Evolutionary conservation across 2,888 invertebrate genomes (phyloP).

Genomic region (Bembecia ichneumoniformis): DNA sequence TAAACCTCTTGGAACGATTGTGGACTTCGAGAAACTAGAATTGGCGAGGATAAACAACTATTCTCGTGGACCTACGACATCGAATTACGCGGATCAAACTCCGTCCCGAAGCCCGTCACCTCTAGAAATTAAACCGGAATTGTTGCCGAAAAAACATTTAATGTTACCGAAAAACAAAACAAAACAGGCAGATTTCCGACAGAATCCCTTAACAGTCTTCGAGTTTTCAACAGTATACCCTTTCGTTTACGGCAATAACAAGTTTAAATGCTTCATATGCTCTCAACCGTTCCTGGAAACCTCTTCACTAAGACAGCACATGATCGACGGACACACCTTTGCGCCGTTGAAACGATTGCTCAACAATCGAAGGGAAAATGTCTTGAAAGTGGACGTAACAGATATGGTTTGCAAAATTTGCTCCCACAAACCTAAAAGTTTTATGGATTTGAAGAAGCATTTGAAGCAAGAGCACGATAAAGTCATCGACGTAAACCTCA

Average conservation of each 20-base stretch:
- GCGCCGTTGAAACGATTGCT: conserved; percentile 47
- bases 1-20: conserved; percentile 54
- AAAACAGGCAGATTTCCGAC: conserved; percentile 37
- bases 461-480: conserved; percentile 47
- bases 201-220: conserved; percentile 52
- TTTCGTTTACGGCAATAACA: conserved; percentile 58
- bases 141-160: conserved; percentile 6
- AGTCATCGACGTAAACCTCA: conserved; percentile 42
- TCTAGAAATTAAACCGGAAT: conserved; percentile 14
- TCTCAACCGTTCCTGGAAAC: conserved; percentile 52
- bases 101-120: conserved; percentile 48
- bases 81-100: conserved; percentile 13
- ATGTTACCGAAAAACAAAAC: conserved; percentile 9
- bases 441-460: conserved; percentile 44
- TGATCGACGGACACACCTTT: conserved; percentile 44
- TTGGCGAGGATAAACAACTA: conserved; percentile 7
- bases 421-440: conserved; percentile 22
- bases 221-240: conserved; percentile 61
- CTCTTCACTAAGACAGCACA: conserved; percentile 39
- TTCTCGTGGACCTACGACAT: conserved; percentile 5
- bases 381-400: conserved; percentile 56
- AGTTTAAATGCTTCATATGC: conserved; percentile 61
- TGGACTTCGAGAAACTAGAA: conserved; percentile 42
- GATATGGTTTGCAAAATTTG: conserved; percentile 52
- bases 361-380: conserved; percentile 52